phyloP scores from a whole-genome alignment of 1,140 invertebrate genomes.

The Micrasema minimum region DNA sequence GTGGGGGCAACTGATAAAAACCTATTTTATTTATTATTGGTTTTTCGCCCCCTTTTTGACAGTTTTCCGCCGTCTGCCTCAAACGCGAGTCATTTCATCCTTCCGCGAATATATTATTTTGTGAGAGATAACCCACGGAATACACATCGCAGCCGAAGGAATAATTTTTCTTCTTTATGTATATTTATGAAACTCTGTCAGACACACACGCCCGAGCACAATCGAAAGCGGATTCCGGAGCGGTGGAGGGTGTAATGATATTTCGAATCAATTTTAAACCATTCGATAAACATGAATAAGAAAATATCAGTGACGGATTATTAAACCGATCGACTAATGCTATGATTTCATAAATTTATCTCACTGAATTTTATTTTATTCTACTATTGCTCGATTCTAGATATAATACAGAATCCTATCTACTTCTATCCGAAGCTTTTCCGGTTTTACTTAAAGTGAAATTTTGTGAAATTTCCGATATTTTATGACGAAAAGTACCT shows the following conservation, averaged over 20 bases:
- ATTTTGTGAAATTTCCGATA: too few relatives aligned
- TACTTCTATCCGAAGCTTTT: too few relatives aligned
- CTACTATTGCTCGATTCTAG: too few relatives aligned
- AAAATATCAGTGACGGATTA: too few relatives aligned
- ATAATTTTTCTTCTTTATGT: slow-evolving; percentile 54
- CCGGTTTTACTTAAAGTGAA: too few relatives aligned
- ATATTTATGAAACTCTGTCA: slow-evolving; percentile 48
- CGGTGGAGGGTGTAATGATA: slow-evolving; percentile 36
- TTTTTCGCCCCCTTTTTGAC: slow-evolving; percentile 37
- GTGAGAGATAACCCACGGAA: slow-evolving; percentile 51
- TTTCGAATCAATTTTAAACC: slow-evolving; percentile 39
- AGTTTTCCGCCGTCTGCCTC: slow-evolving; percentile 33
- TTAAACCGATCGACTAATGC: too few relatives aligned
- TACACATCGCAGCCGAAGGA: slow-evolving; percentile 46
- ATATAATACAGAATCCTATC: too few relatives aligned
- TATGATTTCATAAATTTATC: too few relatives aligned
- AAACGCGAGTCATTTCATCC: slow-evolving; percentile 52
- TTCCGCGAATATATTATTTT: slow-evolving; percentile 53
- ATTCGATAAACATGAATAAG: slow-evolving; percentile 23
- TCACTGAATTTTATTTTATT: too few relatives aligned
- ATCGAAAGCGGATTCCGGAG: neutral
- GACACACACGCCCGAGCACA: neutral
- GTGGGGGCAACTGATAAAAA: slow-evolving; percentile 52
- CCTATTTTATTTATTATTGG: slow-evolving; percentile 54
- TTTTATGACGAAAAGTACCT: too few relatives aligned